phyloP scores from a whole-genome alignment of 2,113 vertebrate species.

The Paedocypris sp. region DNA sequence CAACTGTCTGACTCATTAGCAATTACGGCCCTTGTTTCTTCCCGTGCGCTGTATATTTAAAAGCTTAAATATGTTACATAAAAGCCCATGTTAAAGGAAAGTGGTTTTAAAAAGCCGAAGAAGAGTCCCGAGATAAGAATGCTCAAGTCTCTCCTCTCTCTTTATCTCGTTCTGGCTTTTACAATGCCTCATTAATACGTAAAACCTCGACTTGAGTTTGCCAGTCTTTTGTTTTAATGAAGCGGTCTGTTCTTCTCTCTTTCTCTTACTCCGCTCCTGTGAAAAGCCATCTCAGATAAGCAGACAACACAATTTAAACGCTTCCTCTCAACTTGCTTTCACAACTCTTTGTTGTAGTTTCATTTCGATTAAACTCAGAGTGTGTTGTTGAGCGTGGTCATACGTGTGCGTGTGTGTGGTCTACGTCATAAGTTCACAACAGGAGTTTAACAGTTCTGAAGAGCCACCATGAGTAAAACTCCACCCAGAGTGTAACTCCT shows the following conservation, averaged over 20 bases:
- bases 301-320: no score
- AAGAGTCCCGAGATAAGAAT: background rate
- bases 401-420: no score
- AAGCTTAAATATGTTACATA: constrained; percentile 8
- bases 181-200: constrained; percentile 6
- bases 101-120: background rate
- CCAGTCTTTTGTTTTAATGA: background rate
- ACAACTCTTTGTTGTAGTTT: no score
- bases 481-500: no score
- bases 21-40: background rate
- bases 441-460: no score
- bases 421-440: no score
- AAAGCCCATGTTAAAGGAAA: constrained; percentile 6
- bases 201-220: background rate
- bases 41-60: background rate
- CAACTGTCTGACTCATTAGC: constrained; percentile 3
- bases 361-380: no score
- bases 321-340: no score
- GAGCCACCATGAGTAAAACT: no score
- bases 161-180: background rate
- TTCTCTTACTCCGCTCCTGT: background rate
- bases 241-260: background rate
- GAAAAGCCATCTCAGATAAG: no score
- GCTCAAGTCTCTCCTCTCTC: background rate
- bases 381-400: no score